Base-by-base conservation (phyloP, 2,113 vertebrate species). In the Peromyscus polionotus region DNA sequence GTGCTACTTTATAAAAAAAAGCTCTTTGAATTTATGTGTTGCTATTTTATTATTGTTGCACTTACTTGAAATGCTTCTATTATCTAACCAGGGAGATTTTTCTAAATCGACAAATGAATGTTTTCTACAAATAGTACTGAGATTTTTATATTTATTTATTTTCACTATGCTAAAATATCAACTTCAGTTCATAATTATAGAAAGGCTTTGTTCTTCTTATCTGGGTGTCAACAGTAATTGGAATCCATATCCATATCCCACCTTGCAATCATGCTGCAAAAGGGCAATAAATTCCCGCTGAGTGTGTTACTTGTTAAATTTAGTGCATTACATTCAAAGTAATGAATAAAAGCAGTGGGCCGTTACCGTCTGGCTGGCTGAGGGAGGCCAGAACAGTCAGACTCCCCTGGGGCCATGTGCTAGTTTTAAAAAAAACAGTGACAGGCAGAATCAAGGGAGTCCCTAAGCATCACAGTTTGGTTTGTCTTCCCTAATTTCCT, bases 321-420 rank as follows among this genome's bases (percentile, higher is more conserved):
- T 98, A 98, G 98, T 98, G 98, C 98, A 98, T 98, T 99, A 98
- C 98, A 98, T 98, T 98, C 98, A 97, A 97, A 93, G 95, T 98
- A 98, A 99, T 98, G 98, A 99, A 99, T 98, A 99, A 99, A 99
- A 98, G 98, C 99, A 99, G 98, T 98, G 98, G 98, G 98, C 98
- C 97, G 72, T 99, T 98, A 98, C 98, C 76, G 98, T 98, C 98
- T 99, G 98, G 73, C 95, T 98, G 94, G 63, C 97, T 95, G 95
- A 84, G 89, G 94, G 90, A 97, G 89, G 81, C 98, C 97, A 68
- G 97, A 98, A 10, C 97, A 97, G 98, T 96, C 97, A 99, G 98
- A 99, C 98, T 99, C 98, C 98, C 98, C 95, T 12, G 98, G 97
- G 98, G 96, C 98, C 96, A 91, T 68, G 81, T 83, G 95, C 77